Percentiles rank a stretch among this genome's conserved stretches.
Evolutionary conservation across 2,113 vertebrate species (phyloP).

Genomic region (Dicerorhinus sumatrensis): DNA sequence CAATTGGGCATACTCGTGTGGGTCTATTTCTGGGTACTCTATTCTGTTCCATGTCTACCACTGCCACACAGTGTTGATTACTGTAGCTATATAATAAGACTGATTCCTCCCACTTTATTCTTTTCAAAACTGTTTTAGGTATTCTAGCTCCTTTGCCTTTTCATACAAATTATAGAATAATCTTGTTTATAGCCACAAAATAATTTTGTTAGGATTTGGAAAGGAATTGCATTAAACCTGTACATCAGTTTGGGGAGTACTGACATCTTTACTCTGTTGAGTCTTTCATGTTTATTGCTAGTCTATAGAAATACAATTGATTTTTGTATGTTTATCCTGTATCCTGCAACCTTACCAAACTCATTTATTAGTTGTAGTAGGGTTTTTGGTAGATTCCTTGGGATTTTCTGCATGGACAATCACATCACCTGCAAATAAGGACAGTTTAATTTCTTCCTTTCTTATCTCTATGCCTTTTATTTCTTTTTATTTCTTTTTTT

Average conservation of each 20-base stretch:
- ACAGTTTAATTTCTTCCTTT: constrained; percentile 25
- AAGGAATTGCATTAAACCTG: not conserved
- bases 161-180: constrained; percentile 3
- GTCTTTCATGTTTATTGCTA: not conserved
- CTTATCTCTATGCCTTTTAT: not conserved
- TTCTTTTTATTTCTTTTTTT: constrained; percentile 48
- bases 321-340: not conserved
- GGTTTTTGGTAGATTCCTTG: not conserved
- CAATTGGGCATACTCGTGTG: not conserved
- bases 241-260: not conserved
- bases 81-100: not conserved
- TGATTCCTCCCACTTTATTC: not conserved
- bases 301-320: not conserved
- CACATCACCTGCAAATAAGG: not conserved
- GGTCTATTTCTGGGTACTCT: not conserved
- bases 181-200: not conserved
- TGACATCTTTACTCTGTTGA: not conserved
- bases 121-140: constrained; percentile 9
- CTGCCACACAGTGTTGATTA: not conserved
- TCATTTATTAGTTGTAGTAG: not conserved
- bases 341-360: not conserved
- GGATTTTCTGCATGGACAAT: not conserved
- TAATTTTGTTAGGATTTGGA: not conserved
- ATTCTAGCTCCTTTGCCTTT: constrained; percentile 13
- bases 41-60: not conserved